Evolutionary conservation across 2,113 vertebrate genomes (phyloP).

Genomic region (Paratilapia polleni): DNA sequence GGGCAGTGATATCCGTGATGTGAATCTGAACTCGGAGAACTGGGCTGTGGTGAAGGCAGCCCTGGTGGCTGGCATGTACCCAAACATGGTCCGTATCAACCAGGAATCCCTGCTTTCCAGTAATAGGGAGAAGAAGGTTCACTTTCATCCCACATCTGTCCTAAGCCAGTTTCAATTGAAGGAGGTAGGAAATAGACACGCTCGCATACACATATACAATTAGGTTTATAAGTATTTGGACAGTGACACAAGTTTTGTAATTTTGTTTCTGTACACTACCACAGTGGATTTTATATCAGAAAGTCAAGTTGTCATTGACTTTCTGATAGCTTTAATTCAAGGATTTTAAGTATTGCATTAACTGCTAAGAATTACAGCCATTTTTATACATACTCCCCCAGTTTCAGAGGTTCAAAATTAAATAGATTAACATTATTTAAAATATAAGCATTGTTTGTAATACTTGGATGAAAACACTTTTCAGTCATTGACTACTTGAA

Average conservation of each 20-base stretch:
- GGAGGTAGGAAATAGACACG: conserved; percentile 81
- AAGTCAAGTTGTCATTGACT: neutral
- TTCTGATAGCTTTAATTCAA: neutral
- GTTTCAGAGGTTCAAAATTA: too few species aligned
- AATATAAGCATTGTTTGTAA: too few species aligned
- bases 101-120: conserved; percentile 81
- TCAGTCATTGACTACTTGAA: too few species aligned
- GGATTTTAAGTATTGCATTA: neutral
- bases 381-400: too few species aligned
- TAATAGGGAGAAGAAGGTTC: conserved; percentile 88
- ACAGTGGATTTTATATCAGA: neutral
- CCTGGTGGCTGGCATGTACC: conserved; percentile 93
- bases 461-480: too few species aligned
- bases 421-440: too few species aligned
- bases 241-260: neutral
- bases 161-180: conserved; percentile 87
- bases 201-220: neutral
- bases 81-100: conserved; percentile 89
- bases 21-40: conserved; percentile 95
- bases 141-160: conserved; percentile 90
- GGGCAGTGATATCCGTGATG: conserved; percentile 89
- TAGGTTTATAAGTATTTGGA: neutral
- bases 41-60: conserved; percentile 97
- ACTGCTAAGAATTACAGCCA: too few species aligned
- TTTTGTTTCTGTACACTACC: neutral